Base-by-base conservation (phyloP, 2,888 invertebrate genomes). In the Lordiphosa fenestrarum region DNA sequence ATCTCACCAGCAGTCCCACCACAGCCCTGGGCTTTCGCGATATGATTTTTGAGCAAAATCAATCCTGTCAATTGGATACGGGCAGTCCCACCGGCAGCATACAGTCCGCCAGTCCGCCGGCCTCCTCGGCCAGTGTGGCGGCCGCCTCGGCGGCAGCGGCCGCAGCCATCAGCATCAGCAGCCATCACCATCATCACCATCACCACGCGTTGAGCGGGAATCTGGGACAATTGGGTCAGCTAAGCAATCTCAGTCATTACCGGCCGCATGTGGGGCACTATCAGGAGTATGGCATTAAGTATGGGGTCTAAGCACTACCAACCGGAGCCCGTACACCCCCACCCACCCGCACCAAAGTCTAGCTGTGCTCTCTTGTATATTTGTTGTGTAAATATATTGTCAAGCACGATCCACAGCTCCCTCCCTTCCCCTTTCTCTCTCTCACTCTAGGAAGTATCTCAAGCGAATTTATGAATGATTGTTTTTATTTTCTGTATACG, bases 211-310 rank as follows among this genome's bases (percentile, higher is more conserved):
- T 88, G 47, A 85, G 88, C 66, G 88, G 88, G 50, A 88, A 89
- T 69, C 80, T 89, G 67, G 82, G 88, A 38, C 89, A 89, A 71
- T 69, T 88, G 33, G 86, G 88, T 23, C 88, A 89, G 73, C 75
- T 89, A 49, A 86, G 88, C 71, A 89, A 89, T 66, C 85, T 89
- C 55, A 87, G 88, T 21, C 90, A 90, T 63, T 90, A 90, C 66
- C 83, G 90, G 53, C 87, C 88, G 30, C 89, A 89, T 58, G 88
- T 88, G 47, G 88, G 88, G 1, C 89, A 89, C 57, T 90, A 90
- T 60, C 90, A 90, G 84, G 90, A 90, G 69, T 90, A 89, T 59
- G 90, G 89, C 65, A 89, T 90, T 58, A 90, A 90, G 68, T 90
- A 90, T 76, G 88, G 90, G 60, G 90, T 89, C 64, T 90, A 88